phyloP scores from a whole-genome alignment of 2,888 invertebrate species.

The Cabera pusaria region DNA sequence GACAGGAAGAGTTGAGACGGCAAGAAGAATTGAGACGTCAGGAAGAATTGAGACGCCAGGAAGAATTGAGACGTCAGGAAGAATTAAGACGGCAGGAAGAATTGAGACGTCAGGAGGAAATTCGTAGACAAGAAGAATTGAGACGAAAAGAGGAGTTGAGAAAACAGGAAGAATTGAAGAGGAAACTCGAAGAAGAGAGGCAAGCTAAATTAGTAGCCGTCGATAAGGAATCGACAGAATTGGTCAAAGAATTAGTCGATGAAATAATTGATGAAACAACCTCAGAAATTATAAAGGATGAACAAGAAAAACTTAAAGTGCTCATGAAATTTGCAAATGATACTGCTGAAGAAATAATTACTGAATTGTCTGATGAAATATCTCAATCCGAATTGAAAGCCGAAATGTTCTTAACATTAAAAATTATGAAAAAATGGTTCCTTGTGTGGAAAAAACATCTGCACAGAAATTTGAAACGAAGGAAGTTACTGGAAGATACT shows the following conservation, averaged over 20 bases:
- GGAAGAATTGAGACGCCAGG: slow-evolving; percentile 47
- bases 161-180: slow-evolving; percentile 54
- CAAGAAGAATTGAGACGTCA: slow-evolving; percentile 43
- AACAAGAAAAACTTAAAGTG: slow-evolving; percentile 51
- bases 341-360: slow-evolving; percentile 53
- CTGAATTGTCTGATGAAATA: slow-evolving; percentile 58
- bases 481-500: slow-evolving; percentile 64
- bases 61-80: slow-evolving; percentile 39
- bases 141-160: slow-evolving; percentile 48
- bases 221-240: slow-evolving; percentile 58
- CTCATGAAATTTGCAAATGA: slow-evolving; percentile 51
- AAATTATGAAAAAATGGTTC: slow-evolving; percentile 67
- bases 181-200: slow-evolving; percentile 60
- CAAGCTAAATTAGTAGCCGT: slow-evolving; percentile 60
- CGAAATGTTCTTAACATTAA: slow-evolving; percentile 57
- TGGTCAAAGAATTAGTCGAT: slow-evolving; percentile 55
- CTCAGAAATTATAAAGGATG: slow-evolving; percentile 50
- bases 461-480: slow-evolving; percentile 57
- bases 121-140: slow-evolving; percentile 14
- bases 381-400: slow-evolving; percentile 63
- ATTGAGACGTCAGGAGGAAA: slow-evolving; percentile 30
- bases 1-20: slow-evolving; percentile 36
- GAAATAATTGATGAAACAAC: slow-evolving; percentile 58
- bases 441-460: slow-evolving; percentile 62
- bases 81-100: slow-evolving; percentile 44